Evolutionary conservation across 2,113 vertebrate genomes (phyloP).

Genomic region (Herpailurus yagouaroundi): DNA sequence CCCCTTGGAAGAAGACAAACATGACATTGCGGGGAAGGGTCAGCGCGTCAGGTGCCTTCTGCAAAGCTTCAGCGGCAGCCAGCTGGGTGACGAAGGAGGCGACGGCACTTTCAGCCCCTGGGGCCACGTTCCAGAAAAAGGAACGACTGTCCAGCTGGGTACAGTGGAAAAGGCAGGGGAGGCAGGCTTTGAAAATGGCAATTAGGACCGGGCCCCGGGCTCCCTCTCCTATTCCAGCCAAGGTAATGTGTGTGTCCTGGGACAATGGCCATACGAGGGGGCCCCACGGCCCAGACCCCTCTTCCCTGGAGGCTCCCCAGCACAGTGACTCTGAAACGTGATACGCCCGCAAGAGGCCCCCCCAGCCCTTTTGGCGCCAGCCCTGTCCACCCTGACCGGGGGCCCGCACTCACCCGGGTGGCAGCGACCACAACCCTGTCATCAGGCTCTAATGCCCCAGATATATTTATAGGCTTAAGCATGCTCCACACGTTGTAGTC

Average conservation of each 20-base stretch:
- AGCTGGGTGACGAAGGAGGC: conserved; percentile 92
- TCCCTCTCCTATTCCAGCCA: not conserved
- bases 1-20: conserved; percentile 97
- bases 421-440: conserved; percentile 90
- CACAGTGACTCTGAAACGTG: not conserved
- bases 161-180: not conserved
- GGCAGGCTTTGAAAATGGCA: not conserved
- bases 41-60: conserved; percentile 76
- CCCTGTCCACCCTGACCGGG: not conserved
- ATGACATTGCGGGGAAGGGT: conserved; percentile 88
- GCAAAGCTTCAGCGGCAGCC: conserved; percentile 92
- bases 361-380: not conserved
- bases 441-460: conserved; percentile 65
- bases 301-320: not conserved
- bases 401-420: conserved; percentile 87
- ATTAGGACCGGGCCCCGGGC: not conserved
- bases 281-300: not conserved
- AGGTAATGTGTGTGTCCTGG: not conserved
- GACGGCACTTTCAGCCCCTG: conserved; percentile 90
- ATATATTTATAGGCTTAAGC: conserved; percentile 89
- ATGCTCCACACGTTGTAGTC: conserved; percentile 94
- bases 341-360: not conserved
- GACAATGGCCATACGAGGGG: not conserved
- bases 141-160: conserved; percentile 93
- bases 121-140: conserved; percentile 95